These are phyloP conservation scores for Loripinus fragilis DNA, from an alignment of 2,888 invertebrate genomes.

Conservation along the genomic window DNA sequence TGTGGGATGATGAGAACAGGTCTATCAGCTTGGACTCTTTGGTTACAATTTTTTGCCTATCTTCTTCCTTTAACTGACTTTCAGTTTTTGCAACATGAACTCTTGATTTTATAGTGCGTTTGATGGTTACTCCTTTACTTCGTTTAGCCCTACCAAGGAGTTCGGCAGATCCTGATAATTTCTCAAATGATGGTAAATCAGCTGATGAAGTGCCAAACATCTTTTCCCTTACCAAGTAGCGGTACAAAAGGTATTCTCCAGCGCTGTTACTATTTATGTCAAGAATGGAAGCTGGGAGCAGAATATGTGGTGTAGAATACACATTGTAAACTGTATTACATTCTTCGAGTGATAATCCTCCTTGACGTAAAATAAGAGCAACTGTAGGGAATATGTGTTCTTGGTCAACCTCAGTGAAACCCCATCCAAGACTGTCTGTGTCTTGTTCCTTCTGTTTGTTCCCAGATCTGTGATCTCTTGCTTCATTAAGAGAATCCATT, in stretches of 20 bases:
- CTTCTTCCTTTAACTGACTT: slow-evolving; percentile 7
- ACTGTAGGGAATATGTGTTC: slow-evolving; percentile 8
- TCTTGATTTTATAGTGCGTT: neutral
- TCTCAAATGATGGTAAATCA: slow-evolving; percentile 12
- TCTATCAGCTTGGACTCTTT: slow-evolving; percentile 4
- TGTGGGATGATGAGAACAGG: slow-evolving; percentile 10
- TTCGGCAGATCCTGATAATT: neutral
- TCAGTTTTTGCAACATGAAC: neutral
- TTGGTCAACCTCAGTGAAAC: slow-evolving; percentile 8
- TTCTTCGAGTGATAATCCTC: slow-evolving; percentile 9
- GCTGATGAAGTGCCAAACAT: slow-evolving; percentile 13
- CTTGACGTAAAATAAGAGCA: slow-evolving; percentile 5
- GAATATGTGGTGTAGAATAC: neutral
- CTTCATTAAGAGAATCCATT: slow-evolving; percentile 32
- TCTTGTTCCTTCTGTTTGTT: neutral
- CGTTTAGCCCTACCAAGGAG: neutral
- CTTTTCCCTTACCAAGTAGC: slow-evolving; percentile 2
- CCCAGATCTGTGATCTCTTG: neutral
- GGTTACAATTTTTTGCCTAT: slow-evolving; percentile 1
- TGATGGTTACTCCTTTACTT: slow-evolving; percentile 19
- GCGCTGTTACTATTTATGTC: neutral
- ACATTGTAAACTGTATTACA: slow-evolving; percentile 19
- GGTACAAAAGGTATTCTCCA: slow-evolving; percentile 5
- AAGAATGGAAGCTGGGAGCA: slow-evolving; percentile 11
- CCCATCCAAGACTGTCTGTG: slow-evolving; percentile 12